Base-by-base conservation (phyloP, 2,113 vertebrate genomes). In the Dipodomys spectabilis region DNA sequence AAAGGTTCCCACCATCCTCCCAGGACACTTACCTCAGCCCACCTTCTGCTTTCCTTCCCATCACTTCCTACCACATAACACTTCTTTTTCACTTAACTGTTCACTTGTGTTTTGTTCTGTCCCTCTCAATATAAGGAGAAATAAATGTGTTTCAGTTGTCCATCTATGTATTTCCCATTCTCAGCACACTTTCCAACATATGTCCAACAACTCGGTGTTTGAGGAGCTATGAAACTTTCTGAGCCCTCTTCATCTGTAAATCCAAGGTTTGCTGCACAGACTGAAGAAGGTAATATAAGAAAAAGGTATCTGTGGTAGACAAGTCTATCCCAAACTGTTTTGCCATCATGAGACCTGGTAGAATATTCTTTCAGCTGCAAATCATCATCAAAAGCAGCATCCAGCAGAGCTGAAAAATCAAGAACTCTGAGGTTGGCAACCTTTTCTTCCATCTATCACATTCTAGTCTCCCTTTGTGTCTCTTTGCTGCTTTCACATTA, bases 41-140 rank as follows among this genome's bases (percentile, higher is more conserved):
- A 68, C 60, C 71, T 91, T 35, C 1, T n/a, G 53, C 44, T 45
- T 81, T 64, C 23, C 27, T 90, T 80, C 62, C 30, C 32, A 45
- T 81, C 53, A 67, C 20, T 83, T 73, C 32, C 23, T 45, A 20
- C n/a, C n/a, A 57, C 15, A 88, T 92, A 13, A 22, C 9, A 68
- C 19, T 87, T 90, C 78, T 57, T 18, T 16, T 79, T 44, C 8
- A 68, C 13, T 74, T 78, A 18, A 45, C 39, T 88, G 10, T 65
- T 91, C 22, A 39, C 32, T 82, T 83, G 2, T 57, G 79, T 82
- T 93, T 7, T 44, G 83, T 79, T 80, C 91, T 83, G 62, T 90
- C 28, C 77, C 15, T 19, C 27, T 45, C 4, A 44, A 32, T 62
- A 28, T 53, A 86, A 19, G 23, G 19, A 82, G 20, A 78, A 69